Base-by-base conservation (phyloP, 1,140 invertebrate species). In the Pseudomyrmex concolor region DNA sequence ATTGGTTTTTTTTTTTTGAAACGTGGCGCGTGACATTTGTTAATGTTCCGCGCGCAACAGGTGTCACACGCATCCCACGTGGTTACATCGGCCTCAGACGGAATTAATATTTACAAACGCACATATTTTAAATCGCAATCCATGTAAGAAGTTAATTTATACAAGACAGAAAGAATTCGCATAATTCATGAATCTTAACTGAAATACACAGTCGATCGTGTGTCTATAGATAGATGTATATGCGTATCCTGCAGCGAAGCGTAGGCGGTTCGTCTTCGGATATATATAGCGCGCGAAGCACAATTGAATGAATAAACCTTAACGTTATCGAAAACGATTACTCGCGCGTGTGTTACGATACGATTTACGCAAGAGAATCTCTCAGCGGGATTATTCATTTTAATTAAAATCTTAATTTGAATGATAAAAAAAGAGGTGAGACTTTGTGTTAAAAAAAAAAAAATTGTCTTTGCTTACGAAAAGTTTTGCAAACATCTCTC, bases 21-120 rank as follows among this genome's bases (percentile, higher is more conserved):
- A 34, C 1, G 34, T 34, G 34, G 34, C 34, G 34, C 66, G 66
- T 55, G 19, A 54, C n/a, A 9, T 60, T 59, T 25, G 43, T 57
- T 59, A 55, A 59, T 70, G 63, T 70, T 25, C 19, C 64, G 34
- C 76, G 25, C 59, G 76, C 76, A 80, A 80, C 76, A 80, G 76
- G 76, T 80, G 76, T 80, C 76, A 80, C 45, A 66, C 54, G 34
- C 34, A 34, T 34, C 48, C 66, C 76, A 70, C 76, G 76, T 70
- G 76, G 76, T 78, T 48, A 70, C 54, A 12, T 15, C 66, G 64
- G 54, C 66, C 25, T 71, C 15, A 59, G 51, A 48, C 48, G 43
- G 54, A 59, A 59, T 80, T 60, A 60, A 50, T 34, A 34, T 45
- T 59, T 13, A 68, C 25, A 71, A 54, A 43, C 8, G 34, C 34